Conservation (phyloP, 2,113 vertebrate species). For the Empidonax alnorum region DNA sequence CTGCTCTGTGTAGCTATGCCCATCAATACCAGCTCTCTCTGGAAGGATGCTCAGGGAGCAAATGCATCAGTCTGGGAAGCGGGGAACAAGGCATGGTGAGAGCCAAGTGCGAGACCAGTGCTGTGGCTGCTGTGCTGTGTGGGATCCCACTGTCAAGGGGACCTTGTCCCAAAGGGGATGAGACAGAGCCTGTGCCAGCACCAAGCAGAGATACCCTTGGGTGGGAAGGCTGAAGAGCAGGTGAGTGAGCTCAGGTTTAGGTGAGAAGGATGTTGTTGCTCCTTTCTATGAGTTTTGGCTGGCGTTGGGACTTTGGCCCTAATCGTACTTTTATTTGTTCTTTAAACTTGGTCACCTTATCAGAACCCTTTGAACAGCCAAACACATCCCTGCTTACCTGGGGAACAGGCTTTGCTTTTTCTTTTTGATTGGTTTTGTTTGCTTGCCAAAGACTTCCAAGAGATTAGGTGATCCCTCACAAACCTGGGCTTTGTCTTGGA, state of each 20-base stretch:
- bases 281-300: not conserved
- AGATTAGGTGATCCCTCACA: not conserved
- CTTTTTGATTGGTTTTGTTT: not conserved
- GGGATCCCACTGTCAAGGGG: fast-evolving
- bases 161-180: not conserved
- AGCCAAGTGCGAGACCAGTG: fast-evolving
- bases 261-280: fast-evolving
- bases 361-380: conserved; percentile 9
- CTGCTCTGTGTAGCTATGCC: fast-evolving
- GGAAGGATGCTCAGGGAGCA: not conserved
- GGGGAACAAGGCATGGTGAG: fast-evolving
- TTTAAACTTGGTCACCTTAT: conserved; percentile 24
- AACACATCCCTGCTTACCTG: not conserved
- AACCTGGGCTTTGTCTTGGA: not conserved
- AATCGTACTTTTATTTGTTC: not conserved
- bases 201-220: not conserved
- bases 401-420: not conserved
- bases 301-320: not conserved
- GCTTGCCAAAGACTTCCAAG: not conserved
- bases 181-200: not conserved
- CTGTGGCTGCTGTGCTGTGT: not conserved
- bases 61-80: not conserved
- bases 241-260: not conserved
- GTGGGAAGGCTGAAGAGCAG: not conserved
- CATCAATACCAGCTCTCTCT: fast-evolving